Percentiles rank a stretch among this genome's conserved stretches.
Conservation (phyloP, 1,140 invertebrate genomes). For the Zaprionus davidi region DNA sequence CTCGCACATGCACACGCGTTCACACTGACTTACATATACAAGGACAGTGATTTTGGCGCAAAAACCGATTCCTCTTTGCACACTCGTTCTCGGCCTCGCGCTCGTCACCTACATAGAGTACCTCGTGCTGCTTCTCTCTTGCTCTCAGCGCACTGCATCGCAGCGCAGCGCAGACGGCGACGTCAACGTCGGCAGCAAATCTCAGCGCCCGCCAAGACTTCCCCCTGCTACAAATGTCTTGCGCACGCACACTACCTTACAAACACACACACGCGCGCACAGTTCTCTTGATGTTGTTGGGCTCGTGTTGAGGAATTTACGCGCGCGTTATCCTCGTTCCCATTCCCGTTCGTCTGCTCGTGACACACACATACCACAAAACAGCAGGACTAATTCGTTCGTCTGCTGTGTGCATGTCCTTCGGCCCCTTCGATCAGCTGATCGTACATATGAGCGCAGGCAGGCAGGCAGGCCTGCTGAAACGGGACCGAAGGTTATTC, state of each 20-base stretch:
- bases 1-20: conserved; percentile 23
- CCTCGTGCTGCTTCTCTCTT: conserved; percentile 45
- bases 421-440: conserved; percentile 69
- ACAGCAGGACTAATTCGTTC: conserved; percentile 74
- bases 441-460: conserved; percentile 65
- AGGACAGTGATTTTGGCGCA: conserved; percentile 65
- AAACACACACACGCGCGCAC: conserved; percentile 19
- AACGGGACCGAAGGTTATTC: conserved; percentile 53
- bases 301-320: conserved; percentile 79
- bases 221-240: conserved; percentile 42
- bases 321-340: conserved; percentile 67
- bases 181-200: conserved; percentile 55
- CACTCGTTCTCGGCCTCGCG: conserved; percentile 54
- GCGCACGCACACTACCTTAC: conserved; percentile 5
- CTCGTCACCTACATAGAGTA: conserved; percentile 69
- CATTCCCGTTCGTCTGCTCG: conserved; percentile 42
- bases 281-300: conserved; percentile 26
- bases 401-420: conserved; percentile 68
- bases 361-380: conserved; percentile 62
- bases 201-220: conserved; percentile 56
- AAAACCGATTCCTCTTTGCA: conserved; percentile 65
- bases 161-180: conserved; percentile 18
- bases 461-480: conserved; percentile 27
- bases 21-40: conserved; percentile 39
- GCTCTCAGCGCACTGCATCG: conserved; percentile 34